Conservation (phyloP, 1,140 invertebrate genomes). For the Drosophila novamexicana region DNA sequence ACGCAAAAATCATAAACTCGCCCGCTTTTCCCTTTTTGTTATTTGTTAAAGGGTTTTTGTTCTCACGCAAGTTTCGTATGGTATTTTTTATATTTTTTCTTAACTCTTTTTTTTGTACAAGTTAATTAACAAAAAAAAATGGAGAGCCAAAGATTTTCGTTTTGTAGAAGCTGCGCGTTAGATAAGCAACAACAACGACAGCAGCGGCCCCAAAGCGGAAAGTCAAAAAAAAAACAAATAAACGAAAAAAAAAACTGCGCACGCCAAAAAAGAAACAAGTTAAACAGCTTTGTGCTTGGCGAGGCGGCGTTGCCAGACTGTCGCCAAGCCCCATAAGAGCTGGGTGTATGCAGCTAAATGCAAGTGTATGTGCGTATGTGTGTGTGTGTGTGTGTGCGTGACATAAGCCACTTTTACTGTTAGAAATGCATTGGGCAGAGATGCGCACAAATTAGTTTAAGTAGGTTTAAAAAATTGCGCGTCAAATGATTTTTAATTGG, state of each 20-base stretch:
- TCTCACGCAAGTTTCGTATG: constrained; percentile 44
- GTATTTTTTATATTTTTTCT: constrained; percentile 24
- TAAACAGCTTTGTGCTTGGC: constrained; percentile 73
- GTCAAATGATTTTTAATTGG: constrained; percentile 56
- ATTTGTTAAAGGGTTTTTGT: constrained; percentile 18
- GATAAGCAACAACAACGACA: constrained; percentile 43
- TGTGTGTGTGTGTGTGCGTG: constrained; percentile 54
- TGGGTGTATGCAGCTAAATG: constrained; percentile 19
- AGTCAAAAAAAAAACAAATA: constrained; percentile 40
- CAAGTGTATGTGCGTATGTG: constrained; percentile 30
- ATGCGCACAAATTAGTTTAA: constrained; percentile 51
- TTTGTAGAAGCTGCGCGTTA: constrained; percentile 28
- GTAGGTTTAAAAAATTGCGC: constrained; percentile 15
- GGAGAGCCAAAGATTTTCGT: constrained; percentile 12
- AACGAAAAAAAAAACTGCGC: constrained; percentile 58
- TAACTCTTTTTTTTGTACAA: constrained; percentile 28
- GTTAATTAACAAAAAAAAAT: constrained; percentile 50
- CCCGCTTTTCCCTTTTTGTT: constrained; percentile 49
- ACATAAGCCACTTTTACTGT: constrained; percentile 83
- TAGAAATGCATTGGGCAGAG: constrained; percentile 67
- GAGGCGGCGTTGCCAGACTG: constrained; percentile 68
- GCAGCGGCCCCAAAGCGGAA: constrained; percentile 40
- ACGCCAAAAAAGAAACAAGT: constrained; percentile 82
- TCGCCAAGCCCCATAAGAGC: constrained; percentile 52
- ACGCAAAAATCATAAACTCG: constrained; percentile 28